These are phyloP conservation scores for Selenia dentaria DNA, from an alignment of 2,888 invertebrate species.

Conservation along the genomic window DNA sequence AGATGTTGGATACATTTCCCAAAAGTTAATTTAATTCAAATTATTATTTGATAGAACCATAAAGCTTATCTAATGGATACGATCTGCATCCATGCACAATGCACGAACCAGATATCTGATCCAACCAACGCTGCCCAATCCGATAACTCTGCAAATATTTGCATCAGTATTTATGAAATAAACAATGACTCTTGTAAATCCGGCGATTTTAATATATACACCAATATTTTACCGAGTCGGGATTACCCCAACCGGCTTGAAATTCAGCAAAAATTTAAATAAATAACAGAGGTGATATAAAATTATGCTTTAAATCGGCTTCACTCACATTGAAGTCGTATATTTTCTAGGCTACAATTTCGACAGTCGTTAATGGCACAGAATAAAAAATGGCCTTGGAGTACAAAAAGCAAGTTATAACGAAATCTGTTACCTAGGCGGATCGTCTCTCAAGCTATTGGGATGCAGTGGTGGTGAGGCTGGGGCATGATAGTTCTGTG, in stretches of 20 bases:
- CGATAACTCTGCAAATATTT: slow-evolving; percentile 4
- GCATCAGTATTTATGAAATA: slow-evolving; percentile 1
- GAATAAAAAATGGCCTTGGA: no score
- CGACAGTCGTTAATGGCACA: no score
- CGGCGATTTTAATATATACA: slow-evolving; percentile 1
- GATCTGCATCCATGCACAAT: neutral
- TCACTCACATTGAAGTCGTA: no score
- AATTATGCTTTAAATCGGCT: no score
- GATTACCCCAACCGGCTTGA: slow-evolving; percentile 6
- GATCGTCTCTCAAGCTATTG: slow-evolving; percentile 74
- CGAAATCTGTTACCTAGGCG: slow-evolving; percentile 56
- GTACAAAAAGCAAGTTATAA: no score
- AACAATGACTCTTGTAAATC: slow-evolving; percentile 10
- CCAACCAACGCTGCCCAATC: neutral
- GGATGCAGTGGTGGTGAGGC: slow-evolving; percentile 64
- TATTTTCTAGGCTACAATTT: no score
- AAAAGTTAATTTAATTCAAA: neutral
- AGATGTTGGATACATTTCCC: no score
- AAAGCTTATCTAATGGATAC: neutral
- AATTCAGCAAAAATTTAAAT: no score
- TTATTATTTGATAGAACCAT: neutral
- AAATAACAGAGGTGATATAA: no score
- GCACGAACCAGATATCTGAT: neutral
- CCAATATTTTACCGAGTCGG: slow-evolving; percentile 9
- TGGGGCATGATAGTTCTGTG: slow-evolving; percentile 47